Base-by-base conservation (phyloP, 64 coral and sea anemone species). In the Acropora tenuis region DNA sequence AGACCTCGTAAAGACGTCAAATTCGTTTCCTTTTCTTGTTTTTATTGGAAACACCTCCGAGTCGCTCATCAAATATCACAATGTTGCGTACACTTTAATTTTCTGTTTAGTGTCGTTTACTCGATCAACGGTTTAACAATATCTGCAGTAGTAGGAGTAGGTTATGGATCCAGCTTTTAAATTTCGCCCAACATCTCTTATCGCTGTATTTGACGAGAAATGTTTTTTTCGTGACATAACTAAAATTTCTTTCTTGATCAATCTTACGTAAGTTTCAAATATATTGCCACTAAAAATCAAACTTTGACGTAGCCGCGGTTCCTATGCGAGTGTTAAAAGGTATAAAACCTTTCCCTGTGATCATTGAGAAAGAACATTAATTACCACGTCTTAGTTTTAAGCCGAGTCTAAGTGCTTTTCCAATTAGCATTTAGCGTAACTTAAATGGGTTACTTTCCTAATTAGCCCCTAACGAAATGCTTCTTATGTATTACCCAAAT, bases 1-100 rank as follows among this genome's bases (percentile, higher is more conserved):
- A 5, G 41, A n/a, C 8, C 9, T 46, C 80, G n/a, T 5, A 47
- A 47, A 46, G 41, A 83, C 60, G 80, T 84, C 82, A 85, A 44
- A 72, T 85, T 5, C 67, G 13, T 83, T 66, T 85, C 12, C 66
- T 85, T 85, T 63, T 72, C 43, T 85, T 71, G 66, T 85, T 85
- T 85, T 71, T 72, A 85, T 49, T 71, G 65, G 16, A 69, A 85
- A 69, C 44, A 41, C 61, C 45, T 15, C 30, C 30, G 30, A 30
- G 30, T 30, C 65, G 50, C 43, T 69, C 16, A 85, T 72, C 82
- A 85, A n/a, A 85, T 85, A 85, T 85, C 82, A 71, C 69, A 30
- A 72, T 20, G 10, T 13, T 63, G 52, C 0, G 8, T 3, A 63
- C 11, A 5, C 4, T 4, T 6, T 18, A 3, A 15, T 18, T 63